These are phyloP conservation scores for Menidia beryllina DNA, from an alignment of 2,113 vertebrate genomes.

Conservation along the genomic window DNA sequence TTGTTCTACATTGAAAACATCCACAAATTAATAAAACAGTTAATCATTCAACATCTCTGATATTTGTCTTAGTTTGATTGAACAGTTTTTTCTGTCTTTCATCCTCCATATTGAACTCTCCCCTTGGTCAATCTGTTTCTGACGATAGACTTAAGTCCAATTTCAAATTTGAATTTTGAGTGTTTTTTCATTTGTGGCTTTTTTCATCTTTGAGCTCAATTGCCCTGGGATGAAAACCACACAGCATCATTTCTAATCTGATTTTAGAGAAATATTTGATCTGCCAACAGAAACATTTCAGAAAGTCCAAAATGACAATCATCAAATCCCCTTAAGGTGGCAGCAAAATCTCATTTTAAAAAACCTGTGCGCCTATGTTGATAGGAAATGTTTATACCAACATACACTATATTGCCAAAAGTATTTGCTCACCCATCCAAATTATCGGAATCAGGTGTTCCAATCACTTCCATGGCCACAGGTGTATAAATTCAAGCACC, in stretches of 20 bases:
- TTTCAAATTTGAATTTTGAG: slow-evolving; percentile 30
- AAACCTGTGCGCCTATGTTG: not conserved
- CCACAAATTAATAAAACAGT: not conserved
- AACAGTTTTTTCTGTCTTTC: not conserved
- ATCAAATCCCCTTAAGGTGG: slow-evolving; percentile 45
- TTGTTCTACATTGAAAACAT: too few species aligned
- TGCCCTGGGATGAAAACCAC: slow-evolving; percentile 10
- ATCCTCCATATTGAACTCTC: not conserved
- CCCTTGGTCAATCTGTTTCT: slow-evolving; percentile 43
- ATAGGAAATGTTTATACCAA: not conserved
- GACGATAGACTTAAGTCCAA: too few species aligned
- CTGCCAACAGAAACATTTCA: not conserved
- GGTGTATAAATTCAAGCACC: too few species aligned
- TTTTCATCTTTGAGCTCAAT: slow-evolving; percentile 24
- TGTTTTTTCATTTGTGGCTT: not conserved
- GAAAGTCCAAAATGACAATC: not conserved
- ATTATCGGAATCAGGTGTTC: too few species aligned
- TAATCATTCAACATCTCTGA: not conserved
- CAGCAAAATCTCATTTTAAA: slow-evolving; percentile 20
- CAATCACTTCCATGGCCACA: too few species aligned
- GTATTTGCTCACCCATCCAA: too few species aligned
- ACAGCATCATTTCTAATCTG: not conserved
- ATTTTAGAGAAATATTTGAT: slow-evolving; percentile 7
- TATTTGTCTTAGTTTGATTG: not conserved
- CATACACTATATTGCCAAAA: too few species aligned